These are phyloP conservation scores for Ceyx erithaca DNA, from an alignment of 2,797 vertebrate genomes.

Conservation along the genomic window DNA sequence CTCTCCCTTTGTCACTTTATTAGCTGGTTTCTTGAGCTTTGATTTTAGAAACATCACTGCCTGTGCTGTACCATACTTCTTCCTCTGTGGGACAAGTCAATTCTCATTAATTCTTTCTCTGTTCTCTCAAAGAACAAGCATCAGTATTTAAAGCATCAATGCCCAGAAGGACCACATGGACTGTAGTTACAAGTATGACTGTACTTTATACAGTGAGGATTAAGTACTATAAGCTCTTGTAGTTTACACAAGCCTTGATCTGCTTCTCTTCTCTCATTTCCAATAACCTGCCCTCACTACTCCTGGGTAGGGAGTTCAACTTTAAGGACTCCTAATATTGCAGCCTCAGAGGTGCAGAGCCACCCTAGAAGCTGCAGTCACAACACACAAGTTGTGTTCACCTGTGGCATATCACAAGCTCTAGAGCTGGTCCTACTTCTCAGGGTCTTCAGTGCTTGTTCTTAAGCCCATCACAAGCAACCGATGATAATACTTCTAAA, in stretches of 20 bases:
- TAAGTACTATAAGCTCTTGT: neutral
- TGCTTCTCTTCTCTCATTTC: neutral
- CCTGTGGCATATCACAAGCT: neutral
- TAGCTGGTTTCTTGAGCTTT: neutral
- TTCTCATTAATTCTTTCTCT: neutral
- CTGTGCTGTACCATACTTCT: neutral
- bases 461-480: neutral
- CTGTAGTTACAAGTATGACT: neutral
- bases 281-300: neutral
- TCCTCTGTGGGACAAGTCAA: neutral
- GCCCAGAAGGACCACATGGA: neutral
- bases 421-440: neutral
- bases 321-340: neutral
- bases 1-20: neutral
- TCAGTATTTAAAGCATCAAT: neutral
- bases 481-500: neutral
- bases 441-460: neutral
- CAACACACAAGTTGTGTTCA: neutral
- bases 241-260: rapidly evolving
- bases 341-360: neutral
- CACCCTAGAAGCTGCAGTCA: neutral
- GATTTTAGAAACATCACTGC: neutral
- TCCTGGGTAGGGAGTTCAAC: neutral
- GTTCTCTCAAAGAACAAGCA: neutral
- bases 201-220: neutral